A percentile compares a stretch with the other conserved stretches of the same genome.
These are phyloP conservation scores for Leptopilina drosophilae DNA, from an alignment of 2,888 invertebrate genomes.

Conservation along the genomic window DNA sequence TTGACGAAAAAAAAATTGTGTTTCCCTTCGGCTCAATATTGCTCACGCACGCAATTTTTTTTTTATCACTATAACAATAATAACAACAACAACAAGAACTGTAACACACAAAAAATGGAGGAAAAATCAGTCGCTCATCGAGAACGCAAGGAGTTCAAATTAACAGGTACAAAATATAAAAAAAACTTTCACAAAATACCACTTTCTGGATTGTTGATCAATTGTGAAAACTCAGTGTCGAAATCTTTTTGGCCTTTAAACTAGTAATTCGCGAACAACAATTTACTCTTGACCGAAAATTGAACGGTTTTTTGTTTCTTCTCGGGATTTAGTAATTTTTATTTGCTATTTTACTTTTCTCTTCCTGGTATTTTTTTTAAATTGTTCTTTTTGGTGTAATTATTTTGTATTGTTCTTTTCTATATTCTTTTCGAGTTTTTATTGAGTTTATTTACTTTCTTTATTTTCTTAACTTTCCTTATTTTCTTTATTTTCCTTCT, in stretches of 20 bases:
- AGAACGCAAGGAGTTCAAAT: slow-evolving; percentile 46
- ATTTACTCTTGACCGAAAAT: not conserved
- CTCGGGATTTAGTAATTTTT: not conserved
- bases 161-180: slow-evolving; percentile 47
- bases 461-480: too few relatives aligned
- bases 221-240: slow-evolving; percentile 31
- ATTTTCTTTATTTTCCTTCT: too few relatives aligned
- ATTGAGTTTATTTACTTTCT: too few relatives aligned
- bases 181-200: slow-evolving; percentile 54
- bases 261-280: slow-evolving; percentile 2
- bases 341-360: not conserved
- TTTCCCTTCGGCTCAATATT: too few relatives aligned
- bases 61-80: too few relatives aligned
- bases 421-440: too few relatives aligned
- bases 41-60: too few relatives aligned
- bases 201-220: slow-evolving; percentile 33
- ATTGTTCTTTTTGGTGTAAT: too few relatives aligned
- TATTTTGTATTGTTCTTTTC: too few relatives aligned
- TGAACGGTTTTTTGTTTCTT: too few relatives aligned
- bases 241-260: not conserved
- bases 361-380: not conserved
- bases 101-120: slow-evolving; percentile 38
- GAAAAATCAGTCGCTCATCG: slow-evolving; percentile 44
- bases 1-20: slow-evolving; percentile 51
- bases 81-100: too few relatives aligned